Percentiles rank a stretch among this genome's conserved stretches.
These are phyloP conservation scores for Microctenopoma stevenorrisi DNA, from an alignment of 2,797 vertebrate genomes.

Conservation along the genomic window DNA sequence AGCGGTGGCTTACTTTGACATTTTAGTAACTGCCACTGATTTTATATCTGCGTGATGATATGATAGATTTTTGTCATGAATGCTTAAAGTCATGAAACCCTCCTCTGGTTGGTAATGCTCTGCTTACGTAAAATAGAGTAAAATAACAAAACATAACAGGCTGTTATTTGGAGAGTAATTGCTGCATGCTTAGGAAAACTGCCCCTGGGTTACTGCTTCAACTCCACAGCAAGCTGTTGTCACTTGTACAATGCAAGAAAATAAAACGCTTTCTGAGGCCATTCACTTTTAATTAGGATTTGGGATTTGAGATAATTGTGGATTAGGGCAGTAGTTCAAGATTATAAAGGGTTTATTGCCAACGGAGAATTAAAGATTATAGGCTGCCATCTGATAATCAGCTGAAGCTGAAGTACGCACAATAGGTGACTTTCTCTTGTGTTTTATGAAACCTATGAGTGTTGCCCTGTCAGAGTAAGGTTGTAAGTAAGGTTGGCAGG, in stretches of 20 bases:
- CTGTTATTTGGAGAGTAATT: background rate
- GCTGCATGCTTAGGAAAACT: background rate
- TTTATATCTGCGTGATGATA: background rate
- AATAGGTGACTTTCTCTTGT: too few relatives aligned
- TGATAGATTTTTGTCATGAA: background rate
- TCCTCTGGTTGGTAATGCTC: background rate
- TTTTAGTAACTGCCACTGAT: background rate
- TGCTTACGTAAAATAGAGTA: background rate
- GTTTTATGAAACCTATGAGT: background rate
- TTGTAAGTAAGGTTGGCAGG: background rate
- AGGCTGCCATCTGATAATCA: slow-evolving; percentile 22
- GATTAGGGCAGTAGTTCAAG: slow-evolving; percentile 36
- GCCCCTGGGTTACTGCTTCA: background rate
- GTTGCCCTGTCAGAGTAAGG: background rate
- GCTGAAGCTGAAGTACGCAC: background rate
- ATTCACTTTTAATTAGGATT: slow-evolving; percentile 32
- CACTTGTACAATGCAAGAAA: background rate
- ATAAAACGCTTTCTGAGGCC: background rate
- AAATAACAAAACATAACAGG: background rate
- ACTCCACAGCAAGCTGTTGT: slow-evolving; percentile 10
- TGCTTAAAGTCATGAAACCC: background rate
- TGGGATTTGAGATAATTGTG: slow-evolving; percentile 51
- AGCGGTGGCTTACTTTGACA: background rate
- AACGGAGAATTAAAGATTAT: slow-evolving; percentile 40
- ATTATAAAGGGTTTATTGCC: slow-evolving; percentile 15